Conservation (phyloP, 2,797 vertebrate species). For the Paratrypauchen microcephalus region DNA sequence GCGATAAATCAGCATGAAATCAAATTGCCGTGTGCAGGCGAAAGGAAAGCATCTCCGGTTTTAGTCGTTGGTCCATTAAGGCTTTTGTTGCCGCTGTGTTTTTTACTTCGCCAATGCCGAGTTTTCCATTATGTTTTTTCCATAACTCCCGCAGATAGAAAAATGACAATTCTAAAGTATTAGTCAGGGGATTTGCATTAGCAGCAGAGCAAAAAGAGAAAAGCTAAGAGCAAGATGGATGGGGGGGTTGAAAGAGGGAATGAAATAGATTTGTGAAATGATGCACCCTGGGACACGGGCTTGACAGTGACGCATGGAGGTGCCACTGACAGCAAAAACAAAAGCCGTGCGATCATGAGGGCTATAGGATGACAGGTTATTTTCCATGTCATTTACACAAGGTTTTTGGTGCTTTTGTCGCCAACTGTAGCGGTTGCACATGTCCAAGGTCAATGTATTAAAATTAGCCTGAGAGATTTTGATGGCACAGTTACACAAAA, state of each 20-base stretch:
- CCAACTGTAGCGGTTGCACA: slow-evolving; percentile 23
- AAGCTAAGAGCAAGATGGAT: slow-evolving; percentile 49
- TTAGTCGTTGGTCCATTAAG: slow-evolving; percentile 52
- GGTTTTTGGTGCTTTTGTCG: slow-evolving; percentile 23
- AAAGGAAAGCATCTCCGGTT: slow-evolving; percentile 30
- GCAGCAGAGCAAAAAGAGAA: slow-evolving; percentile 36
- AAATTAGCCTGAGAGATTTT: slow-evolving; percentile 25
- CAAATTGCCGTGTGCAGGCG: slow-evolving; percentile 30
- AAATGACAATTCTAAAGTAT: slow-evolving; percentile 49
- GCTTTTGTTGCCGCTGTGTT: slow-evolving; percentile 40
- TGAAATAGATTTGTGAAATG: slow-evolving; percentile 50
- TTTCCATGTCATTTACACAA: slow-evolving; percentile 28
- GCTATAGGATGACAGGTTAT: slow-evolving; percentile 26
- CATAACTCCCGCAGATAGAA: slow-evolving; percentile 41
- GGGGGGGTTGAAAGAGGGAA: slow-evolving; percentile 19
- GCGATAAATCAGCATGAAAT: slow-evolving; percentile 45
- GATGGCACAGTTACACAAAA: neutral
- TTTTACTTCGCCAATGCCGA: slow-evolving; percentile 39
- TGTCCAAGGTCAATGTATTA: slow-evolving; percentile 45
- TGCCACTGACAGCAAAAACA: slow-evolving; percentile 20
- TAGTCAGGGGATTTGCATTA: slow-evolving; percentile 53
- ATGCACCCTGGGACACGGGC: slow-evolving; percentile 36
- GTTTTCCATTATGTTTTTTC: slow-evolving; percentile 24
- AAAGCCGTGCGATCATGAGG: slow-evolving; percentile 5
- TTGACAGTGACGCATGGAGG: slow-evolving; percentile 42